These are phyloP conservation scores for Tokudaia muenninki DNA, from an alignment of 2,797 vertebrate species.

Conservation along the genomic window DNA sequence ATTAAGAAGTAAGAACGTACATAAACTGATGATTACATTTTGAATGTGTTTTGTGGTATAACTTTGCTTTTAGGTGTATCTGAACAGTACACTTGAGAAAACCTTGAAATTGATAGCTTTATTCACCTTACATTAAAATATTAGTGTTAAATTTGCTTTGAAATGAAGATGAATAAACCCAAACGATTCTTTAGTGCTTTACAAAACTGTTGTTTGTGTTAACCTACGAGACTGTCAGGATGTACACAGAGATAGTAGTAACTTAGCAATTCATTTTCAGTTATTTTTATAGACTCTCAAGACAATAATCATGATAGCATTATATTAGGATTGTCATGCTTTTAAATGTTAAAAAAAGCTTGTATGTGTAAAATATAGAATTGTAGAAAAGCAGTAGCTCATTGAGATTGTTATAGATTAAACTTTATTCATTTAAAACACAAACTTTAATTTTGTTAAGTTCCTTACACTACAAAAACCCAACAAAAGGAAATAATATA, in stretches of 20 bases:
- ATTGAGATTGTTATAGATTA: neutral
- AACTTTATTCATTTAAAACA: neutral
- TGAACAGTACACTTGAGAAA: neutral
- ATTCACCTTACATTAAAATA: neutral
- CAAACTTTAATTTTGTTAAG: neutral
- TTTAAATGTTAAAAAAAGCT: neutral
- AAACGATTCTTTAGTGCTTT: neutral
- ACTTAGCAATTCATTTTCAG: neutral
- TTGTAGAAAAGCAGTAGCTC: neutral
- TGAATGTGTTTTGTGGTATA: neutral
- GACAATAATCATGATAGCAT: neutral
- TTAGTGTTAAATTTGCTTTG: neutral
- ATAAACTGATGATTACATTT: neutral
- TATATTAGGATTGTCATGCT: neutral
- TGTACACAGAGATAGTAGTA: neutral
- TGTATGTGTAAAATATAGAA: neutral
- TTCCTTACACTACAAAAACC: neutral
- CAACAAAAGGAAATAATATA: neutral
- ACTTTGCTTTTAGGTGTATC: neutral
- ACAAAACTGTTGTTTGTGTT: neutral
- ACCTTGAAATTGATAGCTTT: neutral
- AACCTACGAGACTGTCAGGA: neutral
- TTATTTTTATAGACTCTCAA: neutral
- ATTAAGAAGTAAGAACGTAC: neutral
- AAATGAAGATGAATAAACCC: neutral